A percentile compares a stretch with the other conserved stretches of the same genome.
Evolutionary conservation across 1,140 invertebrate species (phyloP).

Genomic region (Habropoda laboriosa): DNA sequence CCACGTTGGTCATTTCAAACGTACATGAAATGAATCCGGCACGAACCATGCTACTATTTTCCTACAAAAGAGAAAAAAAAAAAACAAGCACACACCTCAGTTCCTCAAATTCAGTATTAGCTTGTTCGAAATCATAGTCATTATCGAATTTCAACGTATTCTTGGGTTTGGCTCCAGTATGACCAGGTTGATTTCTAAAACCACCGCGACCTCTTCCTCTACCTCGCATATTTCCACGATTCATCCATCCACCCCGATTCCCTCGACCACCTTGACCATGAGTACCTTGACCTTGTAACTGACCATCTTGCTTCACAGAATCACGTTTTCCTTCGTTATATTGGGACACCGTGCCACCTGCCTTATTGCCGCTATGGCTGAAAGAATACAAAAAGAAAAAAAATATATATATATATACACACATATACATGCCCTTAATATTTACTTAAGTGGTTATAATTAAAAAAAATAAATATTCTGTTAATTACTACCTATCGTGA

Average conservation of each 20-base stretch:
- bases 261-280: slow-evolving; percentile 79
- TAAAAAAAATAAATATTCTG: slow-evolving; percentile 13
- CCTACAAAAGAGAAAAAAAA: neutral
- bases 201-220: slow-evolving; percentile 75
- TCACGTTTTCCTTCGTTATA: slow-evolving; percentile 76
- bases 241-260: slow-evolving; percentile 81
- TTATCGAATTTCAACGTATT: slow-evolving; percentile 95
- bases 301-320: slow-evolving; percentile 68
- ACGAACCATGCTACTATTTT: slow-evolving; percentile 63
- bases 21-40: slow-evolving; percentile 69
- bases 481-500: slow-evolving; percentile 72
- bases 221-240: slow-evolving; percentile 78
- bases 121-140: slow-evolving; percentile 99
- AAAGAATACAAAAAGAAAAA: slow-evolving; percentile 1
- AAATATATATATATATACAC: neutral
- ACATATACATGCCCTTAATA: neutral
- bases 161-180: slow-evolving; percentile 80
- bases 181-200: slow-evolving; percentile 73
- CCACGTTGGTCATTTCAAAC: slow-evolving; percentile 71
- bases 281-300: slow-evolving; percentile 69
- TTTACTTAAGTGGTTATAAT: neutral
- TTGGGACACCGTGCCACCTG: slow-evolving; percentile 75
- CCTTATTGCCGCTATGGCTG: slow-evolving; percentile 73
- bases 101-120: slow-evolving; percentile 98
- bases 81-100: slow-evolving; percentile 85